These are phyloP conservation scores for Euglossa dilemma DNA, from an alignment of 1,140 invertebrate genomes.

Conservation along the genomic window DNA sequence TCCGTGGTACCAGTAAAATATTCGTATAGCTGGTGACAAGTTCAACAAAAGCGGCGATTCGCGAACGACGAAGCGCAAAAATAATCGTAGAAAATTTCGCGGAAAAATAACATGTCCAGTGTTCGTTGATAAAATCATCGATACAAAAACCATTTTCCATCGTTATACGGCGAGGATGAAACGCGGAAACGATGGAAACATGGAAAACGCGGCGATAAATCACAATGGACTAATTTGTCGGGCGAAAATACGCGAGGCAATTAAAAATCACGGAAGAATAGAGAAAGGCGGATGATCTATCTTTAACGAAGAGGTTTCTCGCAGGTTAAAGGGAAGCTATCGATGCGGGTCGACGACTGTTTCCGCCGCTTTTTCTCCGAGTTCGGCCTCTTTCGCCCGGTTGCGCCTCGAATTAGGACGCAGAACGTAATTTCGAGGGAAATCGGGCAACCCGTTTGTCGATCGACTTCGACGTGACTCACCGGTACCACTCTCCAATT, in stretches of 20 bases:
- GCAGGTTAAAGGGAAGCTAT: background rate
- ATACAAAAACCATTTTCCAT: background rate
- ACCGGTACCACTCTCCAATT: constrained; percentile 40
- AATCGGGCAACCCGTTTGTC: constrained; percentile 65
- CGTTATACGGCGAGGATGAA: background rate
- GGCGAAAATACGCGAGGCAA: too few relatives aligned
- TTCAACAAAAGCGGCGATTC: background rate
- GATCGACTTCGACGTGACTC: constrained; percentile 67
- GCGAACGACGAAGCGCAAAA: background rate
- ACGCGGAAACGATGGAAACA: too few relatives aligned
- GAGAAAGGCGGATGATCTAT: too few relatives aligned
- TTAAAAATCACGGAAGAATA: too few relatives aligned
- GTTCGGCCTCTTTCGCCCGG: constrained; percentile 12
- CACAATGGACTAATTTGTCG: too few relatives aligned
- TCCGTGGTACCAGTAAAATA: background rate
- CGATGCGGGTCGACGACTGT: background rate
- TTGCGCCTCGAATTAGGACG: constrained; percentile 51
- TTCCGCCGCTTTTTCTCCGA: background rate
- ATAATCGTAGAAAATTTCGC: background rate
- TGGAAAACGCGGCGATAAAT: too few relatives aligned
- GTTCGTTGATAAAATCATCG: background rate
- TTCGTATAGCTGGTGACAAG: background rate
- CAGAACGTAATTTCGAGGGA: constrained; percentile 66
- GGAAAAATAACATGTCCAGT: background rate
- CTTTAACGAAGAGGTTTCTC: background rate